A percentile compares a stretch with the other conserved stretches of the same genome.
Conservation (phyloP, 2,888 invertebrate genomes). For the Melinaea marsaeus region DNA sequence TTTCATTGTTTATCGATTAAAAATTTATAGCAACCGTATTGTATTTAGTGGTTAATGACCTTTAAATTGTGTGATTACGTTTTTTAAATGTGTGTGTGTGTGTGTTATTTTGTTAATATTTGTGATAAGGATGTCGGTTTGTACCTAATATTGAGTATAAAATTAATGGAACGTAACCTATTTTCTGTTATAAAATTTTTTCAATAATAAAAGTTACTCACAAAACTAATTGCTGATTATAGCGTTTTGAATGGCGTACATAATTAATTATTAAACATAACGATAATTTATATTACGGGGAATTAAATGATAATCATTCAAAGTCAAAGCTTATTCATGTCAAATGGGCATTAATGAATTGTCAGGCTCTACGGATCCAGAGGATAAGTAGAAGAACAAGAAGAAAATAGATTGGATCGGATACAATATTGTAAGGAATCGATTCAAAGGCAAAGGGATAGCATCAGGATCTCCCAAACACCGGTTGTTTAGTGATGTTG, state of each 20-base stretch:
- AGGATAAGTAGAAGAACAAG: not conserved
- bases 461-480: constrained; percentile 68
- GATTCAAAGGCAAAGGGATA: constrained; percentile 67
- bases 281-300: no score
- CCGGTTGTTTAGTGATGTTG: constrained; percentile 76
- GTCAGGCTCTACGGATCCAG: not conserved
- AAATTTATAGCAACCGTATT: constrained; percentile 61
- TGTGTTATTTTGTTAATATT: constrained; percentile 62
- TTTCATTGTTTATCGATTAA: constrained; percentile 73
- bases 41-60: constrained; percentile 64
- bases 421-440: constrained; percentile 41
- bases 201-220: not conserved
- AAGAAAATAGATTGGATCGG: constrained; percentile 11
- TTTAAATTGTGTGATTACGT: constrained; percentile 69
- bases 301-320: no score
- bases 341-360: not conserved
- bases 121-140: constrained; percentile 35
- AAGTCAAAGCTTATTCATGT: not conserved
- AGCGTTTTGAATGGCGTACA: not conserved
- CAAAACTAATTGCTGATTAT: not conserved
- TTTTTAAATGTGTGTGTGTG: constrained; percentile 66
- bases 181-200: no score
- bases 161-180: no score
- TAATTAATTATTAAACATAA: not conserved
- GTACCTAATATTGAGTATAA: constrained; percentile 23